Base-by-base conservation (phyloP, 2,888 invertebrate species). In the Anthophora plumipes region DNA sequence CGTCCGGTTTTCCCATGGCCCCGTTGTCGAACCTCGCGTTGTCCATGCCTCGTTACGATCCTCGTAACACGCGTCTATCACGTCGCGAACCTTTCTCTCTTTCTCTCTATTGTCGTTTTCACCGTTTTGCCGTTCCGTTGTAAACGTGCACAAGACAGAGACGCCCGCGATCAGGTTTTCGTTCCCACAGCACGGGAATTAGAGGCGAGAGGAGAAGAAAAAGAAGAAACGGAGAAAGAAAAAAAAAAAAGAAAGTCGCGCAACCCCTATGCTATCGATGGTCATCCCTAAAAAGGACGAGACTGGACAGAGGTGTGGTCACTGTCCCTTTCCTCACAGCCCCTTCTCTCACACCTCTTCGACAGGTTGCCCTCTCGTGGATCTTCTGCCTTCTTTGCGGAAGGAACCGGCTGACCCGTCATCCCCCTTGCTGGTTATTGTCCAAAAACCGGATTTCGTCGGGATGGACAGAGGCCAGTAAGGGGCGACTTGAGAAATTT, bases 131-230 rank as follows among this genome's bases (percentile, higher is more conserved):
- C 25, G 59, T 60, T 60, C 60, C 31, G 31, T 31, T 31, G 31
- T 25, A 12, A 72, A 64, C 54, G 59, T 20, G 50, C 55, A 8
- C 9, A 60, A 64, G 66, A 64, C 64, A 52, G 55, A 55, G 81
- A 89, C 89, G 85, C 91, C 90, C 91, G 90, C 92, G 90, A 71
- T 92, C 93, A 93, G 93, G 93, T 93, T 93, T 93, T 92, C 90
- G 92, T 93, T 93, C 93, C 93, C 93, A 93, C 93, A 92, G 87
- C 80, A 87, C 22, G n/a, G 31, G 46, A 31, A 63, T 85, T 83
- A 68, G 85, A 80, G 5, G 52, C 22, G 14, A 25, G 59, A 20
- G 11, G 8, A 52, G 46, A 64, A n/a, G 25, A 41, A 6, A 9
- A 17, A 2, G 11, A 52, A n/a, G 73, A 17, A 39, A n/a, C n/a